Base-by-base conservation (phyloP, 2,113 vertebrate species). In the Hippopotamus amphibius region DNA sequence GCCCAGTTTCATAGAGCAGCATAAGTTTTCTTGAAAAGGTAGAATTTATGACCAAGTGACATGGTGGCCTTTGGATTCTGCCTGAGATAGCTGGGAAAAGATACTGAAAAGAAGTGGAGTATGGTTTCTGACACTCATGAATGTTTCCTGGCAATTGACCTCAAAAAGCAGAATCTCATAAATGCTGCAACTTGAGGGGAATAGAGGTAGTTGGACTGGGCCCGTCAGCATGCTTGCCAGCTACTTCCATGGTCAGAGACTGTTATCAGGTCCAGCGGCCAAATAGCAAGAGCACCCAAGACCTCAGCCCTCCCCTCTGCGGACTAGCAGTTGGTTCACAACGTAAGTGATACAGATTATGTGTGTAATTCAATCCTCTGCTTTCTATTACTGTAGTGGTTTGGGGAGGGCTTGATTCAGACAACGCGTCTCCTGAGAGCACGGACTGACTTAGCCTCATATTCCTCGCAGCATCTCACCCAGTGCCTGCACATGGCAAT, bases 81-180 rank as follows among this genome's bases (percentile, higher is more conserved):
- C 17, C 53, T 15, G 37, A 77, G 76, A 69, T 5, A 65, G 17
- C 33, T 17, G 43, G 63, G 46, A 86, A 90, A 28, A 91, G n/a
- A 22, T 55, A 6, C 43, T 65, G 14, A 28, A 15, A 6, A 46
- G 71, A 79, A 65, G 30, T 13, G 22, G 33, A 43, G 69, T 10
- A 16, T 80, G 66, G 65, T 93, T 94, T 94, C 57, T 53, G 43
- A 24, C 19, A 50, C 46, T 88, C 16, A n/a, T 41, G 61, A 82
- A 33, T n/a, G 5, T 72, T 92, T 61, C 48, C 80, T 71, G n/a
- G 74, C 22, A 90, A 5, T 28, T 17, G 37, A 43, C 21, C 76
- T 76, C 71, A 85, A 82, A 66, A 92, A 69, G 33, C 50, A 97
- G 85, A 92, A 65, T 46, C 69, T 83, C 59, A n/a, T 69, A 46